Evolutionary conservation across 2,797 vertebrate genomes (phyloP).

Genomic region (Tapera naevia): DNA sequence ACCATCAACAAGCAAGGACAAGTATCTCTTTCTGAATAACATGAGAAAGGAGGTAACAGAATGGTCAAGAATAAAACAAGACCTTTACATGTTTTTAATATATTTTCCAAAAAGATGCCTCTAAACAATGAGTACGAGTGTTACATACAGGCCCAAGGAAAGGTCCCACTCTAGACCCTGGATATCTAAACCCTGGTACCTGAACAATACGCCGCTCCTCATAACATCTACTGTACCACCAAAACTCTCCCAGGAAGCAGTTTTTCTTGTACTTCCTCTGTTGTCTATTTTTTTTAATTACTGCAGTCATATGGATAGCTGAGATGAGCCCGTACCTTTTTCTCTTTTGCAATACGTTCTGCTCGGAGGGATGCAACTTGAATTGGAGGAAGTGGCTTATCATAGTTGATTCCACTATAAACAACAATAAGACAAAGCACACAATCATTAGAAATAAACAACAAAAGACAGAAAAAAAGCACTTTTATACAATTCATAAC

Average conservation of each 20-base stretch:
- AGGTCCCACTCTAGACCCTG: neutral
- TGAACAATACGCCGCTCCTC: neutral
- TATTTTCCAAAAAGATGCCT: neutral
- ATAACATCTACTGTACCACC: neutral
- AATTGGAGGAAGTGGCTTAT: constrained; percentile 91
- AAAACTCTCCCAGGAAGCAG: neutral
- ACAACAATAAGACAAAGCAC: neutral
- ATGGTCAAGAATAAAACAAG: neutral
- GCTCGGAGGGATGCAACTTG: constrained; percentile 92
- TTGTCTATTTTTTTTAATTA: neutral
- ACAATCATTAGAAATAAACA: neutral
- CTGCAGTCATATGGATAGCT: neutral
- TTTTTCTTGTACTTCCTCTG: neutral
- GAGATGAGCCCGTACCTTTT: constrained; percentile 81
- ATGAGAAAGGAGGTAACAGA: neutral
- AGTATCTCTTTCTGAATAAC: neutral
- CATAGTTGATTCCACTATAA: constrained; percentile 89
- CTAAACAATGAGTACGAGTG: neutral
- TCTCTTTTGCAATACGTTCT: constrained; percentile 93
- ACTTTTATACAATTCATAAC: neutral
- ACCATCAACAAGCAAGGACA: neutral
- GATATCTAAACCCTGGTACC: neutral
- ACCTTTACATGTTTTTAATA: neutral
- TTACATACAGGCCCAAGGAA: neutral
- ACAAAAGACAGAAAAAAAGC: neutral